phyloP scores from a whole-genome alignment of 2,888 invertebrate genomes.

The Anoplius nigerrimus region DNA sequence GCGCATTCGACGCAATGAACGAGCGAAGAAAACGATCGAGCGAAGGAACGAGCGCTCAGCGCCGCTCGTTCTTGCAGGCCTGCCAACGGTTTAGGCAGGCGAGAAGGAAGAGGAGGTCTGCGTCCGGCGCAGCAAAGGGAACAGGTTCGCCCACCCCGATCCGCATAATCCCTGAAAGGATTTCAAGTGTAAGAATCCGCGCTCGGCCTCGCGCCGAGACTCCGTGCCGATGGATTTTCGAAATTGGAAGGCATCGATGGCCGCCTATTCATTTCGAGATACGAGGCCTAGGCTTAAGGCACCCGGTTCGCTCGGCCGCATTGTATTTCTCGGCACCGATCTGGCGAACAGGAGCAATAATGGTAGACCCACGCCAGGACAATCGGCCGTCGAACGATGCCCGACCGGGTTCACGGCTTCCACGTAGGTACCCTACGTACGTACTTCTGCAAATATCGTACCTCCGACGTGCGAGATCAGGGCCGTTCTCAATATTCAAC shows the following conservation, averaged over 20 bases:
- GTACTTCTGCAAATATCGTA: no score
- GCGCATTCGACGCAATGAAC: neutral
- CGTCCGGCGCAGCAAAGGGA: no score
- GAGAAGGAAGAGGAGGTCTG: no score
- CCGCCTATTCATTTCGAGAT: conserved; percentile 32
- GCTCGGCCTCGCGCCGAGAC: conserved; percentile 38
- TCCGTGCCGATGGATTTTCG: conserved; percentile 43
- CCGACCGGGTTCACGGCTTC: no score
- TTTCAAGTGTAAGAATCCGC: conserved; percentile 42
- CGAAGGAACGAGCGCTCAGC: neutral
- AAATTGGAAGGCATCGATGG: conserved; percentile 47
- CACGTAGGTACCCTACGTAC: no score
- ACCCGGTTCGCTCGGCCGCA: neutral
- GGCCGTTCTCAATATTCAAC: no score
- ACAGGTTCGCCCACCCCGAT: conserved; percentile 67
- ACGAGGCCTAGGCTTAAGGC: no score
- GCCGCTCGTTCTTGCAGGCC: neutral
- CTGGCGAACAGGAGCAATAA: neutral
- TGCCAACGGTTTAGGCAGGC: no score
- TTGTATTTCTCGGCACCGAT: no score
- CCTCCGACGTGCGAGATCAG: no score
- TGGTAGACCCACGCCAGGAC: neutral
- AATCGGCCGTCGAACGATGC: neutral
- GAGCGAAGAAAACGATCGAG: no score
- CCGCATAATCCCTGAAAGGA: conserved; percentile 39